Percentiles rank a stretch among this genome's conserved stretches.
phyloP scores from a whole-genome alignment of 2,888 invertebrate genomes.

The Prosopocoilus inquinatus region DNA sequence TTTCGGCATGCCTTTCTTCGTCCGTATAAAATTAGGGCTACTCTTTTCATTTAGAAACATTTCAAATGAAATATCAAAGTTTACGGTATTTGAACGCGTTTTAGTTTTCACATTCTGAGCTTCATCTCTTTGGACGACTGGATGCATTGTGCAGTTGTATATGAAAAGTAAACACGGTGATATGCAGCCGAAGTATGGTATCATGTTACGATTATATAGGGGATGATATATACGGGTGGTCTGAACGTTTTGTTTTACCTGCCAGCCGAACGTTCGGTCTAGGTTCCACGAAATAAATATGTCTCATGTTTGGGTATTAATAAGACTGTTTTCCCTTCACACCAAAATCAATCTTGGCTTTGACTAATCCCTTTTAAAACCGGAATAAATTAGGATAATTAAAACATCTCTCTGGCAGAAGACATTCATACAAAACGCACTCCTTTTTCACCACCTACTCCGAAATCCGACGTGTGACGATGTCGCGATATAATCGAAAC shows the following conservation, averaged over 20 bases:
- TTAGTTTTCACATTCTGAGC: conserved; percentile 13
- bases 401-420: no score
- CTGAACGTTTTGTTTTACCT: conserved; percentile 10
- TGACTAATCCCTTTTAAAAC: no score
- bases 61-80: no score
- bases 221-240: conserved; percentile 34
- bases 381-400: no score
- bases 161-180: conserved; percentile 50
- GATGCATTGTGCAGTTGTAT: conserved; percentile 48
- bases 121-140: conserved; percentile 38
- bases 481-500: not conserved
- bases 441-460: conserved; percentile 1
- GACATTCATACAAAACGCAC: no score
- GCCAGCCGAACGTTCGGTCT: not conserved
- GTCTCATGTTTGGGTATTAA: no score
- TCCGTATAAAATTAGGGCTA: no score
- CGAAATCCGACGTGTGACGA: conserved; percentile 3
- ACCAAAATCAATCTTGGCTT: no score
- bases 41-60: no score
- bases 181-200: conserved; percentile 45
- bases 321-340: no score
- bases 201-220: conserved; percentile 48
- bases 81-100: conserved; percentile 3
- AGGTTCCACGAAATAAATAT: no score
- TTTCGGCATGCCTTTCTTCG: no score